Conservation (phyloP, 2,113 vertebrate species). For the Diglossa brunneiventris region DNA sequence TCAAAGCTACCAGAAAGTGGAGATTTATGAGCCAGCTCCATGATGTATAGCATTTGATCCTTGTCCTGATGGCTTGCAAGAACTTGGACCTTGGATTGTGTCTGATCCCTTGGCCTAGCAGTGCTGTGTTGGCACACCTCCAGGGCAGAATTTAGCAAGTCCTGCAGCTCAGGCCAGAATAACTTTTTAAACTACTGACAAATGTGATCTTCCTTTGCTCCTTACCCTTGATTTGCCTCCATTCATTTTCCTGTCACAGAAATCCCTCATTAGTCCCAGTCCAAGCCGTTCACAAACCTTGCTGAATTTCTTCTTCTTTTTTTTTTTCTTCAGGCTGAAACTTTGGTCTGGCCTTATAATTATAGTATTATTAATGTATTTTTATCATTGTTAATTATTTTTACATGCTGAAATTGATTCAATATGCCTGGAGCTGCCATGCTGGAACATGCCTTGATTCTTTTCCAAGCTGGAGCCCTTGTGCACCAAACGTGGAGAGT, state of each 20-base stretch:
- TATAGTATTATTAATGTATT: conserved; percentile 66
- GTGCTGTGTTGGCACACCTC: not conserved
- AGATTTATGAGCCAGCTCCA: conserved; percentile 14
- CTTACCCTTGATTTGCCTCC: conserved; percentile 34
- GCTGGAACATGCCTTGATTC: conserved; percentile 65
- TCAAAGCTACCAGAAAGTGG: conserved; percentile 38
- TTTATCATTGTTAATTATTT: conserved; percentile 73
- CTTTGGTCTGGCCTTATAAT: conserved; percentile 58
- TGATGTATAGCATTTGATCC: not conserved
- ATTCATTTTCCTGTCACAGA: conserved; percentile 50
- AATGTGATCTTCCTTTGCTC: conserved; percentile 55
- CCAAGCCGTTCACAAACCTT: not conserved
- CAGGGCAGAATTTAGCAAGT: conserved; percentile 42
- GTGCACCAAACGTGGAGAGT: conserved; percentile 42
- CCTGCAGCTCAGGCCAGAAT: conserved; percentile 1
- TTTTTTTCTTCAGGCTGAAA: not conserved
- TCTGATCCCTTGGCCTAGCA: conserved; percentile 27
- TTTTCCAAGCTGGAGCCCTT: conserved; percentile 58
- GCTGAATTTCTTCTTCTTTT: conserved; percentile 1
- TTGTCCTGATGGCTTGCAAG: conserved; percentile 8
- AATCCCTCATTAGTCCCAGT: conserved; percentile 24
- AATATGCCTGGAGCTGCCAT: conserved; percentile 69
- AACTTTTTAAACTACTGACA: conserved; percentile 41
- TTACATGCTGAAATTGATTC: conserved; percentile 72
- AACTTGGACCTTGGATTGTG: conserved; percentile 10